phyloP scores from a whole-genome alignment of 2,888 invertebrate species.

The Melitaea athalia region DNA sequence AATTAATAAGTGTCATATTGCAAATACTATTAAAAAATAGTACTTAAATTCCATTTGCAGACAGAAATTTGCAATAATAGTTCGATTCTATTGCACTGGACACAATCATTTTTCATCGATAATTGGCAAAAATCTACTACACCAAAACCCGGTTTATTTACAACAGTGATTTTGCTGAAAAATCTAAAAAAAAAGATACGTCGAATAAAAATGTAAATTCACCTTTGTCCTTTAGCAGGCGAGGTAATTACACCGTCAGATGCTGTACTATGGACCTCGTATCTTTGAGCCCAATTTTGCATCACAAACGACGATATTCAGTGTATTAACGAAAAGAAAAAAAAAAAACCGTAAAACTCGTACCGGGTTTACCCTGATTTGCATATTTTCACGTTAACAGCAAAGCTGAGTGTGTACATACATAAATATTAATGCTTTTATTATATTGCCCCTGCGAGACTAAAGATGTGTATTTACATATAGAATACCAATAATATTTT shows the following conservation, averaged over 20 bases:
- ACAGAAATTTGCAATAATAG: slow-evolving; percentile 1
- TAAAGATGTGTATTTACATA: slow-evolving; percentile 37
- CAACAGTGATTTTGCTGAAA: slow-evolving; percentile 14
- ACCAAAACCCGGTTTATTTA: slow-evolving; percentile 15
- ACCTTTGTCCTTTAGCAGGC: slow-evolving; percentile 54
- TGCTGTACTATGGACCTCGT: slow-evolving; percentile 31
- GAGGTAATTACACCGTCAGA: slow-evolving; percentile 57
- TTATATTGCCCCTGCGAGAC: slow-evolving; percentile 56
- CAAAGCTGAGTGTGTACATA: slow-evolving; percentile 44
- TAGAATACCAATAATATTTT: slow-evolving; percentile 43
- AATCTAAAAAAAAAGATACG: slow-evolving; percentile 20
- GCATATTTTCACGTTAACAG: slow-evolving; percentile 66
- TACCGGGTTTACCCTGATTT: slow-evolving; percentile 54
- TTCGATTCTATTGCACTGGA: neutral
- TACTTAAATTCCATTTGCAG: neutral
- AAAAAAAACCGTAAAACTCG: slow-evolving; percentile 40
- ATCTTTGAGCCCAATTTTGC: slow-evolving; percentile 61
- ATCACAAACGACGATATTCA: slow-evolving; percentile 64
- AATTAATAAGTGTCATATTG: too few species aligned
- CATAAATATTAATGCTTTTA: slow-evolving; percentile 72
- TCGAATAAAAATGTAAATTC: slow-evolving; percentile 73
- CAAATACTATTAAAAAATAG: neutral
- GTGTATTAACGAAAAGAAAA: slow-evolving; percentile 57
- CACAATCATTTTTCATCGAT: slow-evolving; percentile 14
- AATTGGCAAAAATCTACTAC: slow-evolving; percentile 6